Conservation (phyloP, 2,113 vertebrate genomes). For the Pseudolaguvia tuberculata region DNA sequence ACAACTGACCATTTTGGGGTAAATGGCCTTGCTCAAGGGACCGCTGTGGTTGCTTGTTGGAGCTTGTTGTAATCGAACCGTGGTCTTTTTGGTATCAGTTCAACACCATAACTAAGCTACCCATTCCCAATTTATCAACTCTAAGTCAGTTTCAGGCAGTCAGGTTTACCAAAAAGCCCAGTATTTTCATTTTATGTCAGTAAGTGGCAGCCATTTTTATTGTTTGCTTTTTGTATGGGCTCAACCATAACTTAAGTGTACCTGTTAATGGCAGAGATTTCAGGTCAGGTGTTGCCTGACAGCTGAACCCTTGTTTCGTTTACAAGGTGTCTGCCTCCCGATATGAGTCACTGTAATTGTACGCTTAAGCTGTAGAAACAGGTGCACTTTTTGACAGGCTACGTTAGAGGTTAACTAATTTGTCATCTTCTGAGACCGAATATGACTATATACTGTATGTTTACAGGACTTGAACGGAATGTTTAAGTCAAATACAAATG, state of each 20-base stretch:
- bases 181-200: neutral
- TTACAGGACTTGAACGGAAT: neutral
- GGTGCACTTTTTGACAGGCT: constrained; percentile 21
- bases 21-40: too few relatives aligned
- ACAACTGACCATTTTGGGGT: too few relatives aligned
- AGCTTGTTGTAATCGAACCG: too few relatives aligned
- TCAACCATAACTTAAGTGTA: constrained; percentile 1
- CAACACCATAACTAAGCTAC: too few relatives aligned
- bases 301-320: constrained; percentile 7
- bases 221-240: neutral
- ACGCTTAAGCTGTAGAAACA: constrained; percentile 24
- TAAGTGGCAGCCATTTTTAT: neutral
- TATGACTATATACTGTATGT: neutral
- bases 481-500: neutral
- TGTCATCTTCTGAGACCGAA: neutral
- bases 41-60: too few relatives aligned
- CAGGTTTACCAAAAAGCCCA: neutral
- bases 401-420: constrained; percentile 2
- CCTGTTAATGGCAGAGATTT: neutral
- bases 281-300: constrained; percentile 15
- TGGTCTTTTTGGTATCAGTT: too few relatives aligned
- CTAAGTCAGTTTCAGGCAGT: neutral
- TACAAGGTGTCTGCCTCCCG: neutral
- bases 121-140: too few relatives aligned
- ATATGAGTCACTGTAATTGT: constrained; percentile 14